These are phyloP conservation scores for Yasuhikotakia modesta DNA, from an alignment of 2,797 vertebrate species.

Conservation along the genomic window DNA sequence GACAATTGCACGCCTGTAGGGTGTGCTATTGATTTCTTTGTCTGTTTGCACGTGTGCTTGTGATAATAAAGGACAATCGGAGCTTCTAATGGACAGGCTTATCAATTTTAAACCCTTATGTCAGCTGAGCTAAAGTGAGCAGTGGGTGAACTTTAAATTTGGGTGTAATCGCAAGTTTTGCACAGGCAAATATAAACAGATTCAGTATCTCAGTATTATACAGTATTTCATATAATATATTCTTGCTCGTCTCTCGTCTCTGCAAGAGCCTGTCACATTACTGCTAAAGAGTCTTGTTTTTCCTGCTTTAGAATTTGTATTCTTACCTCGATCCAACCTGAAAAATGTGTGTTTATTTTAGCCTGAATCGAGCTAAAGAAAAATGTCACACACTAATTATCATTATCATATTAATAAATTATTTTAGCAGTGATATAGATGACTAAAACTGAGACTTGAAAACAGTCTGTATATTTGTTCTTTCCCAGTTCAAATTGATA, in stretches of 20 bases:
- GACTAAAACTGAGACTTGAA: slow-evolving; percentile 12
- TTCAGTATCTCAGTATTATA: not conserved
- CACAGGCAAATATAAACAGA: not conserved
- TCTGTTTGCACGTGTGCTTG: not conserved
- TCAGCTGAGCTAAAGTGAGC: not conserved
- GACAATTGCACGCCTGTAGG: not conserved
- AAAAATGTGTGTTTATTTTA: not conserved
- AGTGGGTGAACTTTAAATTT: not conserved
- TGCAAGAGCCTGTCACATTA: not conserved
- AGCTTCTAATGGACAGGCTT: slow-evolving; percentile 7
- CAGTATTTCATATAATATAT: too few species aligned
- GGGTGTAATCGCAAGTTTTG: not conserved
- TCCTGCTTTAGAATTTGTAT: not conserved
- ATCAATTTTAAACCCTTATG: not conserved
- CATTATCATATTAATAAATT: not conserved
- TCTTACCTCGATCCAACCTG: not conserved
- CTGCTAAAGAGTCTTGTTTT: not conserved
- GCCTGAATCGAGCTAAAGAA: slow-evolving; percentile 7
- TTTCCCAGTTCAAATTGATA: not conserved
- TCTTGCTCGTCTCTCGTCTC: too few species aligned
- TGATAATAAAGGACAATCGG: slow-evolving; percentile 12
- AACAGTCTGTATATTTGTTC: slow-evolving; percentile 5
- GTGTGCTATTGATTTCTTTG: slow-evolving; percentile 42
- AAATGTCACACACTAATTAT: slow-evolving; percentile 7
- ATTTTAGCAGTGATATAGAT: slow-evolving; percentile 10